Evolutionary conservation across 2,888 invertebrate species (phyloP).

Genomic region (Pantelozetes paolii): DNA sequence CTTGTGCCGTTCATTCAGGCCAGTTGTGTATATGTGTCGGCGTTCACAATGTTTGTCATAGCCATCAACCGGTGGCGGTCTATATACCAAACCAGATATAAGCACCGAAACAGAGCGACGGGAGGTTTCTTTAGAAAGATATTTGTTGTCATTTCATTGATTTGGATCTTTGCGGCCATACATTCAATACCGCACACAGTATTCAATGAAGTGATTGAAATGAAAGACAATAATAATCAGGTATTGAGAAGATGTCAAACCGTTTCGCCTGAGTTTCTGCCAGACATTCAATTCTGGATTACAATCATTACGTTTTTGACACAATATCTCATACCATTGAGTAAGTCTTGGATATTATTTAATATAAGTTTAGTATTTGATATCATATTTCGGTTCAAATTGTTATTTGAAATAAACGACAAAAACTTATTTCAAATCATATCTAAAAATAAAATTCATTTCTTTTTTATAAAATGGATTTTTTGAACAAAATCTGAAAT

Average conservation of each 20-base stretch:
- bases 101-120: background rate
- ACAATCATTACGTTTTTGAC: constrained; percentile 51
- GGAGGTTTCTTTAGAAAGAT: background rate
- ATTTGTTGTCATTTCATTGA: no score
- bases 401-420: no score
- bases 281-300: constrained; percentile 30
- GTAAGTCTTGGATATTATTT: no score
- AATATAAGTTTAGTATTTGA: no score
- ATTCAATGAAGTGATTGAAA: constrained; percentile 37
- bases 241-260: constrained; percentile 34
- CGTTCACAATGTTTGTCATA: constrained; percentile 40
- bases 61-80: constrained; percentile 27
- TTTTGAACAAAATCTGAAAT: no score
- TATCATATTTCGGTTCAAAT: no score
- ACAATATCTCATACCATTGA: constrained; percentile 54
- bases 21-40: constrained; percentile 38
- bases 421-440: no score
- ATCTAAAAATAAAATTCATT: no score
- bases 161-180: constrained; percentile 43
- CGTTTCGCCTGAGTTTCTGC: constrained; percentile 39
- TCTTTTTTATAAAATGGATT: no score
- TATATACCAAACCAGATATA: background rate
- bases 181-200: constrained; percentile 42
- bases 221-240: background rate
- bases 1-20: constrained; percentile 54